Evolutionary conservation across 64 coral and sea anemone species (phyloP).

Genomic region (Actinia equina): DNA sequence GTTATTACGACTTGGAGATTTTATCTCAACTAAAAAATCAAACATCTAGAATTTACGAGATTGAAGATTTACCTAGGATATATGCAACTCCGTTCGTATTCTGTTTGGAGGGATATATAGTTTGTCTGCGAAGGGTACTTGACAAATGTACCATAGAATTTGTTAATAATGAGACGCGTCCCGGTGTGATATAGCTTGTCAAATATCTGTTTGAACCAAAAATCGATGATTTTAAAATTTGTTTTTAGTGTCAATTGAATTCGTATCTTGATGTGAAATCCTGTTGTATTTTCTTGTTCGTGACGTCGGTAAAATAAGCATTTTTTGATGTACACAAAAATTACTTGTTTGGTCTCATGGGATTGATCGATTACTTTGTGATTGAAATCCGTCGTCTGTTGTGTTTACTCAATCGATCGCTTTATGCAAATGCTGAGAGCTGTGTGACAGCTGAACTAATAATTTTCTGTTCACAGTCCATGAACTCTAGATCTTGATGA

Average conservation of each 20-base stretch:
- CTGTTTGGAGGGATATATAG: neutral
- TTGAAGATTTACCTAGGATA: neutral
- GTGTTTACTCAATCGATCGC: neutral
- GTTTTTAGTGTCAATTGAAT: neutral
- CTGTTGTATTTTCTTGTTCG: neutral
- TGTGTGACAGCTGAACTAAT: neutral
- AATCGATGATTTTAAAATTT: neutral
- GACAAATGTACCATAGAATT: neutral
- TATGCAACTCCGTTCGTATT: neutral
- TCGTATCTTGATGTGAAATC: neutral
- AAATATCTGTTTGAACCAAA: neutral
- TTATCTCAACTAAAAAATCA: neutral
- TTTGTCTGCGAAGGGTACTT: neutral
- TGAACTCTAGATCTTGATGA: neutral
- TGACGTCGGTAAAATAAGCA: neutral
- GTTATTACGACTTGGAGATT: neutral
- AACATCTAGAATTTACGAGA: neutral
- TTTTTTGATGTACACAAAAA: neutral
- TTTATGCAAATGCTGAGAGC: neutral
- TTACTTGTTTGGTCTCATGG: neutral
- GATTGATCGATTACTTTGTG: neutral
- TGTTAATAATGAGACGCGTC: neutral
- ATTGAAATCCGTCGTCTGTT: neutral
- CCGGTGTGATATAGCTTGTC: neutral
- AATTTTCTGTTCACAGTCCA: neutral